Base-by-base conservation (phyloP, 2,113 vertebrate genomes). In the Sminthopsis crassicaudata region DNA sequence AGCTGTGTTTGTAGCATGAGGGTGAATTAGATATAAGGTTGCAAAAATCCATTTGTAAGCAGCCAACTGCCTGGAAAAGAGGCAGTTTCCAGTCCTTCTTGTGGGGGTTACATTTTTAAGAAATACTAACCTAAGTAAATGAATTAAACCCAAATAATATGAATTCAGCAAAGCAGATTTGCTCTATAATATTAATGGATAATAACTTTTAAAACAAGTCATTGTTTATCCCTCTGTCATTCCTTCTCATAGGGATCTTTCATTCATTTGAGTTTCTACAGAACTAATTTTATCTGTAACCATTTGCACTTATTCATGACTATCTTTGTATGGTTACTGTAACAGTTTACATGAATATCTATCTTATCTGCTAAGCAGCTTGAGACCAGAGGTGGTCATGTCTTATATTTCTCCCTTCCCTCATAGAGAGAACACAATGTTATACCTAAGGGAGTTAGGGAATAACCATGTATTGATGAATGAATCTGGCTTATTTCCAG, bases 131-230 rank as follows among this genome's bases (percentile, higher is more conserved):
- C 46, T 7, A 48, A 30, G 46, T 16, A 90, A 19, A n/a, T 53
- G 50, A 48, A 10, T 46, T 88, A 67, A 89, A 48, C 2, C 22
- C 22, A 51, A 27, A 26, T 60, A 94, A 12, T 11, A 22, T 36
- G 60, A 53, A 91, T 3, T 24, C 94, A n/a, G 27, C 67, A 84
- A 93, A 55, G 42, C 0, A 30, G 16, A 3, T 54, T 48, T 92
- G 23, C 16, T 19, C 50, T 90, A 16, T 6, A 89, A 46, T 24
- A 27, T 14, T 16, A 46, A 90, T 23, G 93, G 42, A 67, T 4
- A 55, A 92, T 36, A 92, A 23, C 36, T 96, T 96, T 95, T 51
- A 53, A 27, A 89, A 24, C 24, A 55, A 95, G 76, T n/a, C n/a
- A n/a, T n/a, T n/a, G n/a, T n/a, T n/a, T n/a, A n/a, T n/a, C 67